phyloP scores from a whole-genome alignment of 2,888 invertebrate genomes.

The Scaptomyza flava region DNA sequence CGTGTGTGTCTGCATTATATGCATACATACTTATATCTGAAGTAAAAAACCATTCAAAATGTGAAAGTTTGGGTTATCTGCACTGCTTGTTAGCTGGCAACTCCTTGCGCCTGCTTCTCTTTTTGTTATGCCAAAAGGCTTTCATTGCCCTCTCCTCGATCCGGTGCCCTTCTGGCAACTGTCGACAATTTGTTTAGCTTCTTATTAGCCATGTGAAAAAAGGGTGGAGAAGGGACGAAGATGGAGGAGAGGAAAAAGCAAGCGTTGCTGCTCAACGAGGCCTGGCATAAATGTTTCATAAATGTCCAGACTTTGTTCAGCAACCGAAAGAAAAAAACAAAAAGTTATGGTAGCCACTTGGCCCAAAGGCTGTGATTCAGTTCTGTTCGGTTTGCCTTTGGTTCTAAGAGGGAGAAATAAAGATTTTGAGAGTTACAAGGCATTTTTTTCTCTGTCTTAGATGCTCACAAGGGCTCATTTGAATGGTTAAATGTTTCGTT shows the following conservation, averaged over 20 bases:
- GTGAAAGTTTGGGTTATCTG: constrained; percentile 13
- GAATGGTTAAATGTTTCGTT: constrained; percentile 7
- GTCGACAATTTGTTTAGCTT: constrained; percentile 77
- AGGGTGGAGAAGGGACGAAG: background rate
- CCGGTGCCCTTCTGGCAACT: constrained; percentile 49
- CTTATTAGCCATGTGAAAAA: constrained; percentile 56
- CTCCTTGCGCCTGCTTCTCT: background rate
- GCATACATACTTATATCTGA: constrained; percentile 28
- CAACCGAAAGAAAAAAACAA: constrained; percentile 6
- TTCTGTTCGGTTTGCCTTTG: background rate
- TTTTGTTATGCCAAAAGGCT: constrained; percentile 29
- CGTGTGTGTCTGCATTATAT: constrained; percentile 39
- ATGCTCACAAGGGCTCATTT: background rate
- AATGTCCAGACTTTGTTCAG: constrained; percentile 46
- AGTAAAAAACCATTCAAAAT: constrained; percentile 22
- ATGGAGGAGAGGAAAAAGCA: background rate
- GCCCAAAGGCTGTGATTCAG: constrained; percentile 28
- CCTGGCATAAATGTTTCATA: constrained; percentile 76
- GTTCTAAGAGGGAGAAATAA: background rate
- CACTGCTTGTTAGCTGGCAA: constrained; percentile 53
- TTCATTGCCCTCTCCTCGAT: constrained; percentile 8
- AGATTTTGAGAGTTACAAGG: background rate
- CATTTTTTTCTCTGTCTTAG: background rate
- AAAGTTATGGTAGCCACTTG: constrained; percentile 59
- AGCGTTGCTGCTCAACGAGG: constrained; percentile 44